Evolutionary conservation across 92 coral and sea anemone species (phyloP), one percentile per base, ranked within the genome.

Genomic region (Anthopleura xanthogrammica): DNA sequence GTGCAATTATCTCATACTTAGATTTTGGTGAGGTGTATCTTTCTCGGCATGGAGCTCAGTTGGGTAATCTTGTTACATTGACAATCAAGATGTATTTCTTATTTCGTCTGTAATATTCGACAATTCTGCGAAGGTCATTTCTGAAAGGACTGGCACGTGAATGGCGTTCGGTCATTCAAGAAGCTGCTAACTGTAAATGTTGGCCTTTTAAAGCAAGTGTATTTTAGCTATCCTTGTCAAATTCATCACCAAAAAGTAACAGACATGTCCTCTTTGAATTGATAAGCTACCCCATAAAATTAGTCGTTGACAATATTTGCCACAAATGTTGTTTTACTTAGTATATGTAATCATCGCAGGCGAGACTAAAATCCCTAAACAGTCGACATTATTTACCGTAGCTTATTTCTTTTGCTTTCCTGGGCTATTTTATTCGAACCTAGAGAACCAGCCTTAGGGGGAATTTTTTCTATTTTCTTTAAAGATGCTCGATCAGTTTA

Each of bases 51-150:
- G 6, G 74, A 68, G 13, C 2, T 46, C 7, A 46, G 2, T 64
- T n/a, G 23, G 24, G 24, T 23, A 64, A 64, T 68, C 17, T 68
- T 3, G 5, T n/a, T 65, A 36, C 12, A 36, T 3, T 36, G 41
- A 68, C 42, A 24, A 68, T 68, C 74, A 23, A 68, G 14, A 68
- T 68, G 36, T 64, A 64, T 7, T 22, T 64, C 36, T 68, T 43
- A 68, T 68, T 24, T 36, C 2, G 42, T 68, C 42, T 68, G 74
- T 36, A 68, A 64, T 42, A 23, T 23, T 36, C 36, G 42, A 68
- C 74, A 68, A 68, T 24, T 68, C 12, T 36, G 74, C 36, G 74
- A 68, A 68, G 74, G 74, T 68, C 74, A 68, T 68, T 64, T 68
- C 17, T 24, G 74, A 68, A 68, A 36, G 41, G 11, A 68, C 41